Percentiles rank a stretch among this genome's conserved stretches.
Conservation (phyloP, 2,888 invertebrate species). For the Scaptomyza caliginosa region DNA sequence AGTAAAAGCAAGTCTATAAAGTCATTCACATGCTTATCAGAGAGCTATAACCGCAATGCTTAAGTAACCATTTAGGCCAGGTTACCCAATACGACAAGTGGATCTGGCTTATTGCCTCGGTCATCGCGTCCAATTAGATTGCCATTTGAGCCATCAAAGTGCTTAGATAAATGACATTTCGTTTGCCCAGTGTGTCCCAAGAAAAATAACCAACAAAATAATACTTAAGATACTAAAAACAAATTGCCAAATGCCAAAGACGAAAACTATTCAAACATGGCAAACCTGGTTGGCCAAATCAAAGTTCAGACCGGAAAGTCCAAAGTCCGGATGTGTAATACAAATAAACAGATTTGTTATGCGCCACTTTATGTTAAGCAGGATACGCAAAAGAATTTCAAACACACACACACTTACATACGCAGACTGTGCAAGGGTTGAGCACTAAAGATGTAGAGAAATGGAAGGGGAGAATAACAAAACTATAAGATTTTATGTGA, state of each 20-base stretch:
- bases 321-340: constrained; percentile 53
- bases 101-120: constrained; percentile 51
- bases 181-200: constrained; percentile 22
- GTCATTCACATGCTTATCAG: constrained; percentile 24
- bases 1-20: constrained; percentile 20
- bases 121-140: constrained; percentile 74
- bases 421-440: constrained; percentile 41
- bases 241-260: constrained; percentile 61
- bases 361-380: constrained; percentile 76
- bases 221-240: constrained; percentile 54
- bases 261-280: constrained; percentile 48
- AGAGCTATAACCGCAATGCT: background rate
- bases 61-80: constrained; percentile 48
- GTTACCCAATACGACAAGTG: background rate
- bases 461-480: constrained; percentile 33
- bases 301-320: constrained; percentile 58
- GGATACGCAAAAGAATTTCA: constrained; percentile 13
- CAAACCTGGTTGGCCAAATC: constrained; percentile 38
- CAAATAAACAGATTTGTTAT: constrained; percentile 81
- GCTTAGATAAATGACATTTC: constrained; percentile 61
- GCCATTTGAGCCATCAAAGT: constrained; percentile 72
- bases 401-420: background rate
- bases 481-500: constrained; percentile 78
- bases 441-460: background rate
- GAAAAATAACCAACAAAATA: constrained; percentile 7